Conservation (phyloP, 2,888 invertebrate species). For the Acleris literana region DNA sequence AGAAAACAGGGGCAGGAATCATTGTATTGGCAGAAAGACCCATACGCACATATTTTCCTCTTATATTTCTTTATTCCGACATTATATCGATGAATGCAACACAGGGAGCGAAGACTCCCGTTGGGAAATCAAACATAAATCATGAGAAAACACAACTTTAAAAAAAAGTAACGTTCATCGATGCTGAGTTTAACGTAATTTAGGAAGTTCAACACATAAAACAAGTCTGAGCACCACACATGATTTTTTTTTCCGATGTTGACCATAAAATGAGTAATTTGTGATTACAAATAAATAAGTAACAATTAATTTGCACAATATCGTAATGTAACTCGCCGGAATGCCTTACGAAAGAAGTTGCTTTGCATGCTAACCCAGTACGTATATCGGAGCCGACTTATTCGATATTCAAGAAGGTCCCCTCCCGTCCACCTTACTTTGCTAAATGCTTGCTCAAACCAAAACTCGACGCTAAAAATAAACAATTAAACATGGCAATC, state of each 20-base stretch:
- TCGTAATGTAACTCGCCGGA: slow-evolving; percentile 21
- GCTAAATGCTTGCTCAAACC: slow-evolving; percentile 46
- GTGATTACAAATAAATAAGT: slow-evolving; percentile 11
- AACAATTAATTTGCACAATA: slow-evolving; percentile 17
- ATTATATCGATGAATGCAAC: background rate
- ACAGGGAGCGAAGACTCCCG: background rate
- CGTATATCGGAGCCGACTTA: slow-evolving; percentile 55
- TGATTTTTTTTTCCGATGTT: slow-evolving; percentile 1
- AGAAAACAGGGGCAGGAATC: too few species aligned
- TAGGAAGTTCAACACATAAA: background rate
- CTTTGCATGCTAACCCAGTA: slow-evolving; percentile 63
- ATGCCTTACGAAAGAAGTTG: slow-evolving; percentile 59
- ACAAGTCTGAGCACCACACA: background rate
- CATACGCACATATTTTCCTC: too few species aligned
- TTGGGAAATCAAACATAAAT: background rate
- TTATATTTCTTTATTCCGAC: background rate
- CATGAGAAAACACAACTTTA: background rate
- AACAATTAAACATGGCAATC: slow-evolving; percentile 35
- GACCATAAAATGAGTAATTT: slow-evolving; percentile 23
- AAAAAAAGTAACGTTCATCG: background rate
- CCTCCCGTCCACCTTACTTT: slow-evolving; percentile 59
- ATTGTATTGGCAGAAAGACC: too few species aligned
- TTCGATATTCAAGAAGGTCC: slow-evolving; percentile 66
- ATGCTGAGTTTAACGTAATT: background rate
- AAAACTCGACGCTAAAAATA: slow-evolving; percentile 45